Evolutionary conservation across 2,113 vertebrate species (phyloP), one percentile per base, ranked within the genome.

Genomic region (Bufo gargarizans): DNA sequence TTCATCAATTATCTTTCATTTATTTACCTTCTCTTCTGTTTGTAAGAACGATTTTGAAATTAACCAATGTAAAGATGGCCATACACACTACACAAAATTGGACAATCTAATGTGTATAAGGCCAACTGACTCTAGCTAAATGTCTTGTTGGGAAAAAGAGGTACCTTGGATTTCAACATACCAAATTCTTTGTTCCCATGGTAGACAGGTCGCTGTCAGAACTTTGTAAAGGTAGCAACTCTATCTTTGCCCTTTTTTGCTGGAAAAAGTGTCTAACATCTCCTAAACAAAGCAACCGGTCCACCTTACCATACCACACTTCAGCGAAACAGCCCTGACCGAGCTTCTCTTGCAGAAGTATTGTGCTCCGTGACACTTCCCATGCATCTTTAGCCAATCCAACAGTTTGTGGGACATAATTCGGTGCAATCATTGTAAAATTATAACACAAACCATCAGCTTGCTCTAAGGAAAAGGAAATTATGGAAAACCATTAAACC

Each of bases 271-370:
- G 6, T 12, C 81, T 83, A 67, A 84, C 14, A 7, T 69, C n/a
- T 55, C 63, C 49, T 71, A 33, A 53, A 43, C 22, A 78, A 12
- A 84, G 67, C 49, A 69, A 84, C 91, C 94, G 92, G 92, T 93
- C 94, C 95, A 93, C 94, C 98, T 99, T 99, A 99, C 98, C 98
- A 96, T 94, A 97, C 96, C 97, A 99, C 91, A 99, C 98, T 93
- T 99, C 97, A 94, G 98, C 98, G 95, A 99, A 99, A 97, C 98
- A 99, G 93, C 98, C 98, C 90, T 97, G 97, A 92, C 98, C 98
- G 92, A 99, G 97, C 96, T 99, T 99, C 94, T 97, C 92, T 90
- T 98, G 94, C 96, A 98, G 94, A 93, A 90, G 93, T 92, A 99
- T 96, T 86, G 96, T 92, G 88, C 94, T 93, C 91, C 98, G 96